Percentiles rank a stretch among this genome's conserved stretches.
These are phyloP conservation scores for Melanerpes formicivorus DNA, from an alignment of 2,113 vertebrate genomes.

Conservation along the genomic window DNA sequence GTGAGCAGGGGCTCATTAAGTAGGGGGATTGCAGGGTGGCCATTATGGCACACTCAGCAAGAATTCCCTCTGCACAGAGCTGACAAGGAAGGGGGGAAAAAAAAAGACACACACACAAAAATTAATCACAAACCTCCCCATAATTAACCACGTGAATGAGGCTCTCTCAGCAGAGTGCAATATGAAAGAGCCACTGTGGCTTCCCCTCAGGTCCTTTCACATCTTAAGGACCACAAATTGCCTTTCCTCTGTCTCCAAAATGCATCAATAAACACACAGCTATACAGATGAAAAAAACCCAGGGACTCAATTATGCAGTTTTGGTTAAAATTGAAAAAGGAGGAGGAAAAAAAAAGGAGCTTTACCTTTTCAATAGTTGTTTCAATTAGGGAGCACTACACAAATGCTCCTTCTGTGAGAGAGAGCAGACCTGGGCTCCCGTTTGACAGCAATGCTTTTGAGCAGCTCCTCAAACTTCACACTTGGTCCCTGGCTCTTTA, in stretches of 20 bases:
- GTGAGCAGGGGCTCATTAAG: slow-evolving; percentile 24
- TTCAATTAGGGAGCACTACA: neutral
- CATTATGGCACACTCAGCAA: neutral
- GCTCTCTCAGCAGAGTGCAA: neutral
- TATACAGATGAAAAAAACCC: neutral
- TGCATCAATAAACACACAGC: neutral
- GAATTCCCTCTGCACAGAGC: neutral
- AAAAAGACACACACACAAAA: neutral
- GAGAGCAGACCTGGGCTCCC: neutral
- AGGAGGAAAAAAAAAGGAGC: fast-evolving
- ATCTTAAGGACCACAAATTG: neutral
- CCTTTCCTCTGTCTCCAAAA: neutral
- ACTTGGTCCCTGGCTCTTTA: neutral
- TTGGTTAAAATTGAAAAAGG: neutral
- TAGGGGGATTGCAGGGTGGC: neutral
- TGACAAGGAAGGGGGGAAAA: neutral
- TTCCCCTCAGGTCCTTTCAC: neutral
- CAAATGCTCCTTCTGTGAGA: neutral
- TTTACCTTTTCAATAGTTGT: neutral
- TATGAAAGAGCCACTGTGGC: neutral
- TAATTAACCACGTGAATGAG: slow-evolving; percentile 29
- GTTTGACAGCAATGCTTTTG: neutral
- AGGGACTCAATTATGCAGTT: neutral
- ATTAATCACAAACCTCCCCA: too few relatives aligned
- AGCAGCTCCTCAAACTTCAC: neutral